A percentile compares a stretch with the other conserved stretches of the same genome.
Evolutionary conservation across 2,888 invertebrate species (phyloP).

Genomic region (Apodemia duryi): DNA sequence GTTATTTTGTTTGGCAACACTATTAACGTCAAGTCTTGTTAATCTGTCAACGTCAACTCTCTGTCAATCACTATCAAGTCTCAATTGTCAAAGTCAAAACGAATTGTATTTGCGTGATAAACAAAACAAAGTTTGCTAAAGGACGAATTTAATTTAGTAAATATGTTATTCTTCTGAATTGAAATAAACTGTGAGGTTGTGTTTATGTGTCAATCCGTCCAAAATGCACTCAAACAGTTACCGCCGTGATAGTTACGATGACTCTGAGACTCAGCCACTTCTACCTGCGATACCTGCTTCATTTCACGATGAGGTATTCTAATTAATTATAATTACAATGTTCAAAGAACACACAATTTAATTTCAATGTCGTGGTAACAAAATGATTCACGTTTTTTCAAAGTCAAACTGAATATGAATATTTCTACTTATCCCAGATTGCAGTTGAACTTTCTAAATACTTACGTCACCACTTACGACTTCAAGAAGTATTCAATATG

Average conservation of each 20-base stretch:
- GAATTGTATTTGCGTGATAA: neutral
- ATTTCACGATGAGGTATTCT: conserved; percentile 47
- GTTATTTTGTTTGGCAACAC: neutral
- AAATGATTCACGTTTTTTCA: neutral
- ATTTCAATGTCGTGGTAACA: neutral
- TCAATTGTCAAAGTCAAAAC: neutral
- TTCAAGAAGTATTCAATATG: no score
- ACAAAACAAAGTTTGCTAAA: conserved; percentile 11
- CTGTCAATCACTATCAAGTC: neutral
- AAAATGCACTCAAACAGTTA: conserved; percentile 58
- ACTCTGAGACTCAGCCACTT: conserved; percentile 55
- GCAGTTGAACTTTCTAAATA: neutral
- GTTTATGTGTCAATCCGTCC: conserved; percentile 20
- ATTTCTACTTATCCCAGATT: neutral
- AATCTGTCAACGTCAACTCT: no score
- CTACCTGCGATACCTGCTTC: conserved; percentile 44
- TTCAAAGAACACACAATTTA: neutral
- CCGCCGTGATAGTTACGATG: conserved; percentile 41
- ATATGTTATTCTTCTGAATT: neutral
- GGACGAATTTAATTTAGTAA: neutral
- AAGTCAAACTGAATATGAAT: no score
- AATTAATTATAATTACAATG: neutral
- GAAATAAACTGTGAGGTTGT: neutral
- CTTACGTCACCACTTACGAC: neutral
- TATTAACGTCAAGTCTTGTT: no score